Conservation (phyloP, 2,113 vertebrate genomes). For the Ivindomyrus marchei region DNA sequence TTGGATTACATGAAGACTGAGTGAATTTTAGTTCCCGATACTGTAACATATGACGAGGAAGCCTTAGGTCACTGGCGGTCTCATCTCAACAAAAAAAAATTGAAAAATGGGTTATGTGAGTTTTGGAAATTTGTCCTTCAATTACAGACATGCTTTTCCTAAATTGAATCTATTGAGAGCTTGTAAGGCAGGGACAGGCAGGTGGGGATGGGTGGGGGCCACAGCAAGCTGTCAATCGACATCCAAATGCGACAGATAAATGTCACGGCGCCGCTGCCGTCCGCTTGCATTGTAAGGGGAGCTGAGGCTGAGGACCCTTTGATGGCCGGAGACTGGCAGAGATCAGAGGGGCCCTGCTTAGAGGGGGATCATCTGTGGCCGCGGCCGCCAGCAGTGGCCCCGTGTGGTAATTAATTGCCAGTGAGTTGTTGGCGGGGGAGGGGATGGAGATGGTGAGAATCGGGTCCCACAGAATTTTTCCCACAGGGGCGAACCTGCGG, state of each 20-base stretch:
- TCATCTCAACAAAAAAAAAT: neutral
- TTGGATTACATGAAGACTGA: neutral
- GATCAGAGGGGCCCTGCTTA: constrained; percentile 64
- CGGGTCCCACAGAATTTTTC: constrained; percentile 74
- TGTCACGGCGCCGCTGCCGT: neutral
- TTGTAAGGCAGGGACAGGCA: neutral
- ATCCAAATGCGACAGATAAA: constrained; percentile 45
- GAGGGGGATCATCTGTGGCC: constrained; percentile 60
- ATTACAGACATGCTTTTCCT: neutral
- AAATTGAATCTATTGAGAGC: neutral
- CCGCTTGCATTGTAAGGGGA: constrained; percentile 40
- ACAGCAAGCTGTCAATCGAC: constrained; percentile 23
- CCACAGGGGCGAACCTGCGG: constrained; percentile 79
- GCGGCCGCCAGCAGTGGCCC: constrained; percentile 53
- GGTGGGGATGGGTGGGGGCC: neutral
- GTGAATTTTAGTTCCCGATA: neutral
- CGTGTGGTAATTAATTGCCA: constrained; percentile 84
- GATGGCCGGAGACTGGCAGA: constrained; percentile 63
- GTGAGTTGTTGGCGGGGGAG: constrained; percentile 61
- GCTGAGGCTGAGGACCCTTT: constrained; percentile 56
- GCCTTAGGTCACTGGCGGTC: neutral
- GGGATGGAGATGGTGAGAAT: neutral
- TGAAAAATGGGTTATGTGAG: neutral
- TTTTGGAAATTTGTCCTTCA: neutral
- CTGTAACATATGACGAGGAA: neutral